Conservation (phyloP, 2,113 vertebrate species). For the Ictalurus furcatus region DNA sequence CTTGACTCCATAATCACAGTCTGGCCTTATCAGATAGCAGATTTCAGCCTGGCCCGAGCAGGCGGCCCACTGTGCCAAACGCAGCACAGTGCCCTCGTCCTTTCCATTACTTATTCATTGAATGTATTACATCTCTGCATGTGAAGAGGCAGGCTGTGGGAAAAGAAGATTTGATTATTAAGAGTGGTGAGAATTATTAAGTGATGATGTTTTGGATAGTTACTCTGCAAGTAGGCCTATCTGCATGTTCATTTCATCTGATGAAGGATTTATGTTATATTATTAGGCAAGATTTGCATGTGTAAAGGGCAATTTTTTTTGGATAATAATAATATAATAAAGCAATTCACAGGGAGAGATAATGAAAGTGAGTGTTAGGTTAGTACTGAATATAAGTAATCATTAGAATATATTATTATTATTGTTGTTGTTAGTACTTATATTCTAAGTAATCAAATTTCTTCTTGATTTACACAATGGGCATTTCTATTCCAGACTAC, state of each 20-base stretch:
- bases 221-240: neutral
- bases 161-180: constrained; percentile 33
- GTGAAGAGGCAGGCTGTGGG: constrained; percentile 38
- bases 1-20: constrained; percentile 45
- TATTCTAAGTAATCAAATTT: neutral
- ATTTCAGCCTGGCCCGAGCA: constrained; percentile 36
- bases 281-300: neutral
- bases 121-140: constrained; percentile 27
- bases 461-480: neutral
- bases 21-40: constrained; percentile 56
- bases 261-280: constrained; percentile 12
- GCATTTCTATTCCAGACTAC: constrained; percentile 14
- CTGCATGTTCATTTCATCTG: constrained; percentile 20
- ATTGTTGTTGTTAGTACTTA: too few species aligned
- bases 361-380: neutral
- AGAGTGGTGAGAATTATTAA: constrained; percentile 37
- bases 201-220: constrained; percentile 25
- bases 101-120: constrained; percentile 44
- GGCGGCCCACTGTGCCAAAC: constrained; percentile 35
- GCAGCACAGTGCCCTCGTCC: constrained; percentile 27
- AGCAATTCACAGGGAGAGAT: neutral
- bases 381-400: neutral
- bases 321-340: neutral
- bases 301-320: neutral
- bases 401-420: too few species aligned